phyloP scores from a whole-genome alignment of 2,888 invertebrate genomes.

The Metallyticus violacea region DNA sequence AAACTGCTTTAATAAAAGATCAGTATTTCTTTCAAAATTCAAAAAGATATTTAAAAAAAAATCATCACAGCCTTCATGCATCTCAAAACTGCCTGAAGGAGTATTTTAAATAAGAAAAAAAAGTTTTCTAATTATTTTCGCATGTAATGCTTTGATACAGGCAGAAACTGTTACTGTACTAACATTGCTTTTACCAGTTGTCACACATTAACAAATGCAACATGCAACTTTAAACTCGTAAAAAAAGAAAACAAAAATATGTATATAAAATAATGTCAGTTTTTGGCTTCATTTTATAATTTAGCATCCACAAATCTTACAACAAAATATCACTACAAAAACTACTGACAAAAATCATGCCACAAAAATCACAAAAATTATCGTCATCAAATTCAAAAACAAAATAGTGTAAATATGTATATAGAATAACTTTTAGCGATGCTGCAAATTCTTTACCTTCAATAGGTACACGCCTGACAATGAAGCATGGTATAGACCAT shows the following conservation, averaged over 20 bases:
- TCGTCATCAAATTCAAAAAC: conserved; percentile 22
- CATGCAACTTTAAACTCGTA: conserved; percentile 33
- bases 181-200: conserved; percentile 30
- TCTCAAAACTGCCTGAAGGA: conserved; percentile 23
- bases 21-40: not conserved
- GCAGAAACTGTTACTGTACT: conserved; percentile 24
- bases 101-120: not conserved
- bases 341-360: conserved; percentile 34
- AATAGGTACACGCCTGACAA: not conserved
- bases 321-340: conserved; percentile 34
- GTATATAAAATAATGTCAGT: not conserved
- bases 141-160: conserved; percentile 19
- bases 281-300: not conserved
- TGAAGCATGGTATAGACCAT: conserved; percentile 22
- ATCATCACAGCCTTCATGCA: conserved; percentile 31
- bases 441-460: conserved; percentile 19
- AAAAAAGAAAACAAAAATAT: conserved; percentile 5
- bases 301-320: conserved; percentile 34
- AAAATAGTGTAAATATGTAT: conserved; percentile 7
- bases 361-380: conserved; percentile 32
- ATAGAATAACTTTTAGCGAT: conserved; percentile 3
- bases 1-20: not conserved
- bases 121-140: not conserved
- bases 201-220: conserved; percentile 35
- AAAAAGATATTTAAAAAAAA: conserved; percentile 21